A percentile compares a stretch with the other conserved stretches of the same genome.
Conservation (phyloP, 53 echinoderm and acorn worm species). For the Crossaster papposus region DNA sequence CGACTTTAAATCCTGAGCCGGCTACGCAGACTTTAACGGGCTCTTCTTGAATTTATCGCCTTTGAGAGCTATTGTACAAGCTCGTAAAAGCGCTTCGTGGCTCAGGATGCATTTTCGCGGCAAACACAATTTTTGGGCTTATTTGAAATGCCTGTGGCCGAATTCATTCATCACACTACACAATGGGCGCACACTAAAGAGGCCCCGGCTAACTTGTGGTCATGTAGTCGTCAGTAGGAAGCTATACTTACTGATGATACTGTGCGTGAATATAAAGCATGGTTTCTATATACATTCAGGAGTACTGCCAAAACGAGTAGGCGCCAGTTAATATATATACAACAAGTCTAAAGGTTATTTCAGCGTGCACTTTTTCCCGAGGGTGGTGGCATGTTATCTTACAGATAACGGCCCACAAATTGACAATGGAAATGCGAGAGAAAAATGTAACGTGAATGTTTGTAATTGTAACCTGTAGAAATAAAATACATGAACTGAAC, state of each 20-base stretch:
- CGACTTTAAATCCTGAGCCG: too few relatives aligned
- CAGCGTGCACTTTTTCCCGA: neutral
- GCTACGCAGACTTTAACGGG: too few relatives aligned
- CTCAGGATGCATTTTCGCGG: neutral
- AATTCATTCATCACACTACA: neutral
- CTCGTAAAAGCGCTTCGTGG: too few relatives aligned
- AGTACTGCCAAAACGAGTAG: conserved; percentile 20
- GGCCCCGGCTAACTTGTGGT: neutral
- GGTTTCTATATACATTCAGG: neutral
- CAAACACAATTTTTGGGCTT: neutral
- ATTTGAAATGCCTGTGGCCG: conserved; percentile 25
- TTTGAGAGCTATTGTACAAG: too few relatives aligned
- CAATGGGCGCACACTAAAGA: conserved; percentile 13
- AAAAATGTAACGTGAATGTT: neutral
- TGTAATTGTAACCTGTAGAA: neutral
- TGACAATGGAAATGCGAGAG: neutral
- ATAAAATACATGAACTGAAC: neutral
- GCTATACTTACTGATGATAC: neutral
- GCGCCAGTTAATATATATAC: neutral
- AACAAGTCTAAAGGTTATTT: neutral
- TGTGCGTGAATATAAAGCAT: neutral
- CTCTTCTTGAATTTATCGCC: too few relatives aligned
- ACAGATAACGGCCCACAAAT: neutral
- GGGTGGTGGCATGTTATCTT: neutral
- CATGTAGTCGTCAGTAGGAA: neutral